Base-by-base conservation (phyloP, 2,113 vertebrate species). In the Menidia beryllina region DNA sequence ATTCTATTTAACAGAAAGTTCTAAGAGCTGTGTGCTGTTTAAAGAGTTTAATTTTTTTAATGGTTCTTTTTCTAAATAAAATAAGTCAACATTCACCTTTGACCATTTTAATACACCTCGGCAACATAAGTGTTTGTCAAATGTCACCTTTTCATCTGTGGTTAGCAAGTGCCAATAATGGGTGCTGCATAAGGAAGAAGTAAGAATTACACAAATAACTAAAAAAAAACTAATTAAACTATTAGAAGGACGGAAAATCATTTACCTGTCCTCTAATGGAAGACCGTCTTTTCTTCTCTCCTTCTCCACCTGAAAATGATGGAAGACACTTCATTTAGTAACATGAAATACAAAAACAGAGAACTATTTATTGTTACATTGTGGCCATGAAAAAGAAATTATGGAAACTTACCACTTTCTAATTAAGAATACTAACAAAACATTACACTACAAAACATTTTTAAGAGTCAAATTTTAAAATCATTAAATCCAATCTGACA, bases 221-320 rank as follows among this genome's bases (percentile, higher is more conserved):
- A 9, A 1, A 19, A 1, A n/a, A 1, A 56, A n/a, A n/a, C n/a
- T n/a, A n/a, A n/a, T n/a, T n/a, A n/a, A n/a, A n/a, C n/a, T n/a
- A n/a, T n/a, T n/a, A n/a, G n/a, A n/a, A n/a, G n/a, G n/a, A n/a
- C n/a, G n/a, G 10, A 20, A 14, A 63, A 13, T 0, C n/a, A 12
- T 89, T 93, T 92, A 98, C 97, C 96, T 95, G 84, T 96, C 95
- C 66, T 98, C 94, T 70, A 94, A 88, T 1, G 93, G 89, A 90
- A 94, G 92, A 65, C 94, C 95, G 27, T 96, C 96, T 83, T 94
- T 84, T 79, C 93, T 93, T 64, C 92, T 95, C 86, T 97, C 96
- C 1, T 96, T 94, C 86, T 96, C 96, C 85, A 94, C 91, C 97
- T 99, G 79, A 87, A 86, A 77, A 79, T 7, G 48, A 89, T 51